These are phyloP conservation scores for Xestoiulus laeticollis DNA, from an alignment of 2,888 invertebrate genomes.

Conservation along the genomic window DNA sequence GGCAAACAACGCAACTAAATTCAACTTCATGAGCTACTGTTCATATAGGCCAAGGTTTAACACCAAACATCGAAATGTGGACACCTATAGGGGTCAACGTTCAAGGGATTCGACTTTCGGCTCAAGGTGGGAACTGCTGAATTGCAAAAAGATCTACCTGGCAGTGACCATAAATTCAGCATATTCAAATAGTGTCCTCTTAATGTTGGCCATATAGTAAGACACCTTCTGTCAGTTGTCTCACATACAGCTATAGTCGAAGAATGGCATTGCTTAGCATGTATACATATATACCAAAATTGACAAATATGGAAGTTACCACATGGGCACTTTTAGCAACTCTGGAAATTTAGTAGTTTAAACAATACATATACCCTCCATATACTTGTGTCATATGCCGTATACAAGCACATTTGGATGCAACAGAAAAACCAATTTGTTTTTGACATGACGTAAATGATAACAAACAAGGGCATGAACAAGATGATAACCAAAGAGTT, in stretches of 20 bases:
- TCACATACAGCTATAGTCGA: background rate
- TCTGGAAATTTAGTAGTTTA: too few relatives aligned
- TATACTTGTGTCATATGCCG: too few relatives aligned
- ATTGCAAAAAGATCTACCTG: background rate
- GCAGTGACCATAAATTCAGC: background rate
- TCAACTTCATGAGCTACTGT: background rate
- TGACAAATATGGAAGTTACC: background rate
- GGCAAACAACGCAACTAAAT: background rate
- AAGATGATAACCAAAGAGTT: background rate
- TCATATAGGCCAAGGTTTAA: slow-evolving; percentile 27
- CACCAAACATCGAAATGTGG: slow-evolving; percentile 41
- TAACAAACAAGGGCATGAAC: background rate
- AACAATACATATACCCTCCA: background rate
- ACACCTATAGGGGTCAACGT: slow-evolving; percentile 21
- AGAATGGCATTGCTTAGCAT: too few relatives aligned
- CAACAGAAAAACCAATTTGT: background rate
- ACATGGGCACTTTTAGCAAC: too few relatives aligned
- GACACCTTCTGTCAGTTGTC: too few relatives aligned
- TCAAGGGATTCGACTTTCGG: background rate
- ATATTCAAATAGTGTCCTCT: background rate
- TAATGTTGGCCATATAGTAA: background rate
- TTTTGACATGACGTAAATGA: background rate
- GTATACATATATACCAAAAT: background rate
- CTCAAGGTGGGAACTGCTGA: background rate
- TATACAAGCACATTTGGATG: too few relatives aligned